Conservation (phyloP, 1,140 invertebrate genomes). For the Conopomorpha cramerella region DNA sequence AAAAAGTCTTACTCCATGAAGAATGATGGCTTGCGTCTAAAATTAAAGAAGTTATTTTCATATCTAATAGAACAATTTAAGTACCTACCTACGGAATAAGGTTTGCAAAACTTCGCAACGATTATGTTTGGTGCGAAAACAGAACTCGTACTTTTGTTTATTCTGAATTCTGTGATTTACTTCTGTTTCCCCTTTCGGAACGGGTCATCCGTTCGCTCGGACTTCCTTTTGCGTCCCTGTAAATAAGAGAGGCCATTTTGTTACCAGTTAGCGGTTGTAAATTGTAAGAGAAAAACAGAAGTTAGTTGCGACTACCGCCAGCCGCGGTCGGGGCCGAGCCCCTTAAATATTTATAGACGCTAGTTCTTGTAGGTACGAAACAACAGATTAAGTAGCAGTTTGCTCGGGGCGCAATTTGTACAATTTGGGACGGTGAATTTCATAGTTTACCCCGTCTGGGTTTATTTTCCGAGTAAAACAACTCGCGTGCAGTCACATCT, state of each 20-base stretch:
- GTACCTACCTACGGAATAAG: neutral
- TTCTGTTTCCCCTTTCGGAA: slow-evolving; percentile 25
- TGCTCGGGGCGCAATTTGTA: too few species aligned
- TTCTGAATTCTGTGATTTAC: slow-evolving; percentile 45
- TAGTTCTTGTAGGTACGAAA: too few species aligned
- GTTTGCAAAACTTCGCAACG: neutral
- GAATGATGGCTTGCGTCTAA: too few species aligned
- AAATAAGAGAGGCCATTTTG: slow-evolving; percentile 37
- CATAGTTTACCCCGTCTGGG: too few species aligned
- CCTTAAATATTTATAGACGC: slow-evolving; percentile 29
- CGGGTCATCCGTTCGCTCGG: slow-evolving; percentile 27
- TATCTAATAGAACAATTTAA: neutral
- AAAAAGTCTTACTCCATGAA: too few species aligned
- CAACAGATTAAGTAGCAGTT: too few species aligned
- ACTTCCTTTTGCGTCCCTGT: slow-evolving; percentile 39
- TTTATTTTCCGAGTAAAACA: too few species aligned
- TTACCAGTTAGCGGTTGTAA: slow-evolving; percentile 38
- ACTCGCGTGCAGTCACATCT: too few species aligned
- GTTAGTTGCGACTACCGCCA: slow-evolving; percentile 6
- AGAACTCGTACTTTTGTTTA: slow-evolving; percentile 32
- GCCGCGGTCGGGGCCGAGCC: slow-evolving; percentile 7
- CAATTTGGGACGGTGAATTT: too few species aligned
- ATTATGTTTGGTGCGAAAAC: too few species aligned
- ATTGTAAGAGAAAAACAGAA: slow-evolving; percentile 33
- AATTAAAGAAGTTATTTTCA: neutral